Base-by-base conservation (phyloP, 2,888 invertebrate species). In the Caenorhabditis afra region DNA sequence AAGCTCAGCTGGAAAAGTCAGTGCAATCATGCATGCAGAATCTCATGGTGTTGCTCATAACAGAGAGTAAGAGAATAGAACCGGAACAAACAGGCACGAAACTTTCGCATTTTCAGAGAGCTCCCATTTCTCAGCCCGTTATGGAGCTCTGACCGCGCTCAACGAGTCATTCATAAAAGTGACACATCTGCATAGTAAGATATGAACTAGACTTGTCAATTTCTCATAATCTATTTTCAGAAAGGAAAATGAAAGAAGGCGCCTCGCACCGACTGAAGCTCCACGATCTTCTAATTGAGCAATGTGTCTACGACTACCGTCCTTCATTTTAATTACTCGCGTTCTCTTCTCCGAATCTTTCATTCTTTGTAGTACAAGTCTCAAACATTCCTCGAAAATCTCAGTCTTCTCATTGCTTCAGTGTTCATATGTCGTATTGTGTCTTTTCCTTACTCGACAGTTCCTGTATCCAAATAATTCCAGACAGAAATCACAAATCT, bases 241-340 rank as follows among this genome's bases (percentile, higher is more conserved):
- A 64, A 12, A 50, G 58, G 50, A 74, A 73, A 49, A 79, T 79
- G 73, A 53, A 37, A 29, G 79, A 62, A 47, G 71, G 22, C 18
- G 65, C 71, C 1, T 29, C 44, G n/a, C 37, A 20, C 23, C 59
- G 78, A 7, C 53, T 66, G 35, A 78, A 78, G 55, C 47, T 61
- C n/a, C 49, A 57, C 5, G 79, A 79, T 57, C 49, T 73, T 22
- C 73, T 79, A 0, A 68, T 73, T 3, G 73, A 79, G 23, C 67
- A 79, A 53, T 57, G 68, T 10, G 64, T 73, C 10, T 79, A 67
- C 20, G 68, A 68, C 12, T 61, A 62, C 35, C 67, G 73, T 37
- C 50, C 53, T 23, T 5, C 49, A n/a, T n/a, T n/a, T n/a, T n/a
- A 37, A 45, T 4, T 68, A 16, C 11, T 5, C 2, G 10, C 59